Evolutionary conservation across 2,888 invertebrate genomes (phyloP), one percentile per base, ranked within the genome.

Genomic region (Pachliopta kotzebuea): DNA sequence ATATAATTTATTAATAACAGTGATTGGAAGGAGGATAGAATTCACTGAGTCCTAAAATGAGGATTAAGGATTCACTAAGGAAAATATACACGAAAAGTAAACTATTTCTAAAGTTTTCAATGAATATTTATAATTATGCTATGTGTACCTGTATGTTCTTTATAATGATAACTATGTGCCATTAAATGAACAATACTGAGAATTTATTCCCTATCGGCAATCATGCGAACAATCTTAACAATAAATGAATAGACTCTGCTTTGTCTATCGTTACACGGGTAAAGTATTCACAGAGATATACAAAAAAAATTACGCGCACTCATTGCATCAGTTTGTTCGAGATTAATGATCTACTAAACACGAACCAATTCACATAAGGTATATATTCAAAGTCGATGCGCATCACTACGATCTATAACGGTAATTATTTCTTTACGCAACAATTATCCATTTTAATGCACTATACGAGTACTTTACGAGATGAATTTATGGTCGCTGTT

Each of bases 211-310:
- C 60, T 74, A 76, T 79, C 80, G 80, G 80, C 84, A 85, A 84
- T 80, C 79, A 81, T 83, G 85, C 78, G 85, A 85, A 84, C 79
- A 79, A 70, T 66, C 65, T 69, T 75, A 72, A 77, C 80, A 80
- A 83, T 80, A 79, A 72, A 74, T 72, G 69, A 72, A 74, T 73
- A 74, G 74, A 71, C 71, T 73, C 75, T 78, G 79, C 79, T 79
- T 76, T 76, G 74, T 77, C 23, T 60, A 59, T 56, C 53, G 54
- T 60, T 55, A 64, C 60, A 54, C 29, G 59, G 53, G 31, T 24
- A 42, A 9, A 54, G 9, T 49, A 20, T 49, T 37, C 37, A 49
- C n/a, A 49, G 18, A 49, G 49, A 49, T 18, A 60, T 24, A 23
- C 62, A 66, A 60, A 66, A 66, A 68, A 56, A 56, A 24, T 62